Conservation (phyloP, 2,888 invertebrate genomes). For the Synergus laeviventris region DNA sequence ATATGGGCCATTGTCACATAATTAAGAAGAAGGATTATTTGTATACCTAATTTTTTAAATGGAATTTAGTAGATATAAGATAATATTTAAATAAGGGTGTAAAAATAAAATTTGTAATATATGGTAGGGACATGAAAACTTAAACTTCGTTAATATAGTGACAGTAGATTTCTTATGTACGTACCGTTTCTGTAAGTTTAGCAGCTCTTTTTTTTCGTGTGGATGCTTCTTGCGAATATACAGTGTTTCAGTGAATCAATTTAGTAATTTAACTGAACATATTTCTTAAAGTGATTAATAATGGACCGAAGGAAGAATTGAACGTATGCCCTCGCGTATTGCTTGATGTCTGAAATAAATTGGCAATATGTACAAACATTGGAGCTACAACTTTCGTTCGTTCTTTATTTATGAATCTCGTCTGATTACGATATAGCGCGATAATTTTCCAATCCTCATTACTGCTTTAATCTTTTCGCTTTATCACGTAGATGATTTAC, state of each 20-base stretch:
- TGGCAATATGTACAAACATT: conserved; percentile 29
- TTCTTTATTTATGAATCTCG: conserved; percentile 53
- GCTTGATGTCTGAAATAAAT: conserved; percentile 34
- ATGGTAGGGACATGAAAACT: too few species aligned
- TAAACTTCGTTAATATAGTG: too few species aligned
- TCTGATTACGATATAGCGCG: conserved; percentile 51
- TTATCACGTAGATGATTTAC: conserved; percentile 67
- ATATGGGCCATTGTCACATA: too few species aligned
- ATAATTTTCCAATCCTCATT: conserved; percentile 59
- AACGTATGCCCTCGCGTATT: neutral
- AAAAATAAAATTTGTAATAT: too few species aligned
- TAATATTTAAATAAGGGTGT: too few species aligned
- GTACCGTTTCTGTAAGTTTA: too few species aligned
- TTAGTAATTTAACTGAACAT: conserved; percentile 11
- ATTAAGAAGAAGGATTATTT: too few species aligned
- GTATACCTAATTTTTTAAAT: too few species aligned
- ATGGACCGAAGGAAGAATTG: neutral
- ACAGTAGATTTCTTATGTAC: too few species aligned
- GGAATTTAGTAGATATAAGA: too few species aligned
- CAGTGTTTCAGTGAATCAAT: conserved; percentile 15
- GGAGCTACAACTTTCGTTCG: conserved; percentile 5
- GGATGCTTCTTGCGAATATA: neutral
- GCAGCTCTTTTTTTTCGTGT: too few species aligned
- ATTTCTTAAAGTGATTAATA: conserved; percentile 25
- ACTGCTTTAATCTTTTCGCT: conserved; percentile 64